phyloP scores from a whole-genome alignment of 2,797 vertebrate species.

The Alauda arvensis region DNA sequence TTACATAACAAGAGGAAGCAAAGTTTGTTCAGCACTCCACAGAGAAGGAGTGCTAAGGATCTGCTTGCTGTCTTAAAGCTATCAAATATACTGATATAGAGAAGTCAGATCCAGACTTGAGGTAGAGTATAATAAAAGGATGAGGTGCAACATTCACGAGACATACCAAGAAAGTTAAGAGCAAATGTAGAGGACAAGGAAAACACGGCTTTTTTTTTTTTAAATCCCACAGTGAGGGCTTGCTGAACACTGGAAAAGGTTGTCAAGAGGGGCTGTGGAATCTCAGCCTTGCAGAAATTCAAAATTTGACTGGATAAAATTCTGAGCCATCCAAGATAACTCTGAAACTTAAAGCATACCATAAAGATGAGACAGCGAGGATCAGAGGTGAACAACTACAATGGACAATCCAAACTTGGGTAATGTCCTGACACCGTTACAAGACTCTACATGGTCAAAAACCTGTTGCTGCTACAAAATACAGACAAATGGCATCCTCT shows the following conservation, averaged over 20 bases:
- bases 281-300: neutral
- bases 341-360: neutral
- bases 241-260: neutral
- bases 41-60: neutral
- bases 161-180: neutral
- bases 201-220: no score
- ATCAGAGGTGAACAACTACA: neutral
- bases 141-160: neutral
- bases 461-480: neutral
- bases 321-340: neutral
- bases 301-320: neutral
- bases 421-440: neutral
- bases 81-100: neutral
- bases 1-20: neutral
- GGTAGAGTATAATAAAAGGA: neutral
- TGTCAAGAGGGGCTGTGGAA: neutral
- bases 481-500: neutral
- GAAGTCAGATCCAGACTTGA: neutral
- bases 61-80: neutral
- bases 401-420: neutral
- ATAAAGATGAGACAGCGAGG: neutral
- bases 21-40: neutral
- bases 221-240: neutral
- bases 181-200: neutral
- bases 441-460: neutral